These are phyloP conservation scores for Neodiprion pinetum DNA, from an alignment of 1,140 invertebrate genomes.

Conservation along the genomic window DNA sequence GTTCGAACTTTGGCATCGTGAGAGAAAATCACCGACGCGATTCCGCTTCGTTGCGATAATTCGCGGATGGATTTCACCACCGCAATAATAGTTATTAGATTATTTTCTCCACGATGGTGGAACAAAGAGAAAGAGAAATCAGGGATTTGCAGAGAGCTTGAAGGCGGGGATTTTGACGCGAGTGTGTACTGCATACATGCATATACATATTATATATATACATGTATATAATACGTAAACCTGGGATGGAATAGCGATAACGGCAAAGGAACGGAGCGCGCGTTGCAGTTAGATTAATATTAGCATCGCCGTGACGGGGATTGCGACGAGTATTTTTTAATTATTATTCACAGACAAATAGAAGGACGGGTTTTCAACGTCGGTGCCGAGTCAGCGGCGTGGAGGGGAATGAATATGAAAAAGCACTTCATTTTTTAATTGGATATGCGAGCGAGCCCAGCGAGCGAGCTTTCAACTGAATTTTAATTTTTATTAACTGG, in stretches of 20 bases:
- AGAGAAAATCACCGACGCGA: no score
- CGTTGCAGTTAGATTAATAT: constrained; percentile 45
- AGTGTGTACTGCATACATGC: no score
- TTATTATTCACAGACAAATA: constrained; percentile 49
- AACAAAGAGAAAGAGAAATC: no score
- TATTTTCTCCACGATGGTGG: no score
- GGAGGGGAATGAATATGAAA: constrained; percentile 45
- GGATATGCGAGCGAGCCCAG: constrained; percentile 26
- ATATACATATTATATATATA: background rate
- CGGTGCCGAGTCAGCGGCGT: background rate
- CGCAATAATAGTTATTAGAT: no score
- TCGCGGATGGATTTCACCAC: no score
- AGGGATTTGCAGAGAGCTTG: no score
- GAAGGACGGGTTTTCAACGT: constrained; percentile 2
- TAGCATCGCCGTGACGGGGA: constrained; percentile 41
- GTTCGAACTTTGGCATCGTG: no score
- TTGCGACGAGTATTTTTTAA: constrained; percentile 38
- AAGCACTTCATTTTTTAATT: constrained; percentile 49
- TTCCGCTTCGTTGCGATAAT: no score
- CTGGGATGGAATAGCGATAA: background rate
- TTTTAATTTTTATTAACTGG: constrained; percentile 49
- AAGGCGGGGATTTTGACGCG: no score
- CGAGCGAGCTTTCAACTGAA: constrained; percentile 32
- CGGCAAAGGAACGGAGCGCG: constrained; percentile 29
- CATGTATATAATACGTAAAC: background rate